Percentiles rank a stretch among this genome's conserved stretches.
Evolutionary conservation across 2,797 vertebrate species (phyloP).

Genomic region (Notolabrus celidotus): DNA sequence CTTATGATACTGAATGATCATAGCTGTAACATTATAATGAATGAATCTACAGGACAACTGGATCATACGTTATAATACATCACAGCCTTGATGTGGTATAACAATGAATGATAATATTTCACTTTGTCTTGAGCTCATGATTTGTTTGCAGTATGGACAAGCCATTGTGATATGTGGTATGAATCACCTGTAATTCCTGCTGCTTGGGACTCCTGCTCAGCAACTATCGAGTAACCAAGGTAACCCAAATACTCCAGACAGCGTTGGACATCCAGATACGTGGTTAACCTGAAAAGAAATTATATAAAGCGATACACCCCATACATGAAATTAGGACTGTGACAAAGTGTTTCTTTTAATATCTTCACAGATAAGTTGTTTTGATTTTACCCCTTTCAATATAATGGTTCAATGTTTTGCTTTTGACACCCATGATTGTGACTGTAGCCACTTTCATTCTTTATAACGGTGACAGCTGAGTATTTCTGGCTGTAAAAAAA

Average conservation of each 20-base stretch:
- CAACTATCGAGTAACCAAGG: conserved; percentile 94
- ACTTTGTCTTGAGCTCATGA: not conserved
- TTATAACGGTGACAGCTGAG: no score
- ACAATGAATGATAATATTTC: not conserved
- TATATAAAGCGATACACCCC: not conserved
- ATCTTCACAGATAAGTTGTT: no score
- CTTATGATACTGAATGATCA: not conserved
- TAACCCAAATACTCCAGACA: conserved; percentile 97
- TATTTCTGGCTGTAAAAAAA: no score
- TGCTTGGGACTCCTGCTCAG: conserved; percentile 96
- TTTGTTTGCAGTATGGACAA: not conserved
- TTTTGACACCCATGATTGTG: no score
- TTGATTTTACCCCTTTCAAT: no score
- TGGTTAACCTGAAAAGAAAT: conserved; percentile 87
- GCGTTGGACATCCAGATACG: conserved; percentile 94
- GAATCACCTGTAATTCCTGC: conserved; percentile 91
- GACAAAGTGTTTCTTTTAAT: no score
- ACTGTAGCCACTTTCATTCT: no score
- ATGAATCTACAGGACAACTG: not conserved
- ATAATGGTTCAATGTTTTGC: no score
- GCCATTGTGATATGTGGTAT: not conserved
- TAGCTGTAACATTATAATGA: no score
- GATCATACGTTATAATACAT: not conserved
- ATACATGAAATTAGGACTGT: no score
- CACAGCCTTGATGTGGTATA: no score